phyloP scores from a whole-genome alignment of 2,888 invertebrate species.

The Globia sparganii region DNA sequence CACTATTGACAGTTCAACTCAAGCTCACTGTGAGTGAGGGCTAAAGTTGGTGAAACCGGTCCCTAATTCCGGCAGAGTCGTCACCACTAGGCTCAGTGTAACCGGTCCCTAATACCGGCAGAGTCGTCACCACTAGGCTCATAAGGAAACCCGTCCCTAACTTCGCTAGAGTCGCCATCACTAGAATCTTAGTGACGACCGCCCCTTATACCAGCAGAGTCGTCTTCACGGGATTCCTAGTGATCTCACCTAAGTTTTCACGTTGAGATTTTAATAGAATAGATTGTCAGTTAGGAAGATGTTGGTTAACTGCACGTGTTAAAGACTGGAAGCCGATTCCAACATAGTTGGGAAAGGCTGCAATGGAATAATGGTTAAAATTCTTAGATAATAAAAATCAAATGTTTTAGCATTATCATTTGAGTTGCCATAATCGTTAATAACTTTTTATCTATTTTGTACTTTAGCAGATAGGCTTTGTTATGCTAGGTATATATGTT shows the following conservation, averaged over 20 bases:
- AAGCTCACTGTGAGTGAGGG: no score
- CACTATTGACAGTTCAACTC: no score
- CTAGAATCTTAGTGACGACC: not conserved
- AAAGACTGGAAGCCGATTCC: not conserved
- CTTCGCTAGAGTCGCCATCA: not conserved
- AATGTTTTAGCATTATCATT: not conserved
- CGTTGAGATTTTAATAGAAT: not conserved
- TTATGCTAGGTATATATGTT: no score
- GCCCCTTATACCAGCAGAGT: conserved; percentile 2
- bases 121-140: not conserved
- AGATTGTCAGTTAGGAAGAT: not conserved
- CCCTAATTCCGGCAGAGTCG: no score
- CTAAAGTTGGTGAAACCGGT: no score
- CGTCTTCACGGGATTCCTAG: conserved; percentile 3
- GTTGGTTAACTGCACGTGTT: not conserved
- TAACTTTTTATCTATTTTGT: not conserved
- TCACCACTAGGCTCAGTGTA: no score
- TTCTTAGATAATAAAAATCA: not conserved
- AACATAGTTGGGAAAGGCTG: not conserved
- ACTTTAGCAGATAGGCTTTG: not conserved
- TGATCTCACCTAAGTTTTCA: not conserved
- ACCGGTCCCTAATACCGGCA: not conserved
- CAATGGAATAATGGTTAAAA: not conserved
- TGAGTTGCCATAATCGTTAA: conserved; percentile 2
- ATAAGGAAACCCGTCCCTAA: not conserved